A percentile compares a stretch with the other conserved stretches of the same genome.
Evolutionary conservation across 1,140 invertebrate species (phyloP).

Genomic region (Caenorhabditis inopinata): DNA sequence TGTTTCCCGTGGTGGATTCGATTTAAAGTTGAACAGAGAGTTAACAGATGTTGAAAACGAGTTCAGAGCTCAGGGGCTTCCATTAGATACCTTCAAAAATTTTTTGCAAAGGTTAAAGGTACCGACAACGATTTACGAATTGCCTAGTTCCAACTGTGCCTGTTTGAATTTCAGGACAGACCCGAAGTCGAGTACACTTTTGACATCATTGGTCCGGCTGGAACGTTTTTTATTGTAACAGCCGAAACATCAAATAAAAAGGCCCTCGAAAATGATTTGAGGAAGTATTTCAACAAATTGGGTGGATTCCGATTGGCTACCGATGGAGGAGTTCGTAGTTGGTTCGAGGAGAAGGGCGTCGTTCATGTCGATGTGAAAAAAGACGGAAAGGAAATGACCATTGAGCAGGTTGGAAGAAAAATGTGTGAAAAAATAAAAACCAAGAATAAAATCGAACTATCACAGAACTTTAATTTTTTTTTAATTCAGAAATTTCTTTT

Average conservation of each 20-base stretch:
- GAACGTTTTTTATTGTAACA: constrained; percentile 57
- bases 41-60: constrained; percentile 56
- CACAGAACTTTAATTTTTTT: no score
- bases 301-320: constrained; percentile 51
- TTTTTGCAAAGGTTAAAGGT: constrained; percentile 54
- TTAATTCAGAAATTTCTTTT: not conserved
- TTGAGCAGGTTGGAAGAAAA: constrained; percentile 48
- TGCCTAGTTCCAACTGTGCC: no score
- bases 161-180: constrained; percentile 56
- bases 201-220: constrained; percentile 55
- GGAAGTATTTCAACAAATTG: constrained; percentile 57
- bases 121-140: no score
- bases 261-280: constrained; percentile 38
- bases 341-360: constrained; percentile 58
- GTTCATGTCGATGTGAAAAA: constrained; percentile 44
- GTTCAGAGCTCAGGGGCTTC: constrained; percentile 51
- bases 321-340: constrained; percentile 45
- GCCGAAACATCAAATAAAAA: constrained; percentile 54
- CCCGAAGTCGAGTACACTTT: constrained; percentile 53
- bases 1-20: constrained; percentile 52
- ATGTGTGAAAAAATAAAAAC: constrained; percentile 40
- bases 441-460: no score
- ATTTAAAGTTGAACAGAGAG: constrained; percentile 54
- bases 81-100: constrained; percentile 62
- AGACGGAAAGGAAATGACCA: constrained; percentile 39